These are phyloP conservation scores for Aphelenchoides avenae DNA, from an alignment of 1,140 invertebrate species.

Conservation along the genomic window DNA sequence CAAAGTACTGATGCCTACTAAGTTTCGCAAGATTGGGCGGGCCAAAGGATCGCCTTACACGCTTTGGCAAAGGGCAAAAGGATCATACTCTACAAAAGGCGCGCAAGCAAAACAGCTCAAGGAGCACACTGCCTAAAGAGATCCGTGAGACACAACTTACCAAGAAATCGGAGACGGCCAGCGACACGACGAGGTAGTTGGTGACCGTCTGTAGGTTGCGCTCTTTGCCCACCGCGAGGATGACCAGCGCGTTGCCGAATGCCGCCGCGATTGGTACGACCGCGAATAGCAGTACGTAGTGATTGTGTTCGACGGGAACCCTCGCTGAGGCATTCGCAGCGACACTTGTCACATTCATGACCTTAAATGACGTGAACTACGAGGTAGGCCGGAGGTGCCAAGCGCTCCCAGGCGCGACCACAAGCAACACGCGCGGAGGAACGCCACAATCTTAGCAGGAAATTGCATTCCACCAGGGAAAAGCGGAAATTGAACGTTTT, in stretches of 20 bases:
- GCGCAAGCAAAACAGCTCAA: too few species aligned
- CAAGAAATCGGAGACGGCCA: constrained; percentile 61
- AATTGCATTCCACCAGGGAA: too few species aligned
- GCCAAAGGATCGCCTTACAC: too few species aligned
- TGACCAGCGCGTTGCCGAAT: constrained; percentile 57
- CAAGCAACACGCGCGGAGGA: too few species aligned
- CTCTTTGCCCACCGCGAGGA: constrained; percentile 59
- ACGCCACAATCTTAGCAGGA: too few species aligned
- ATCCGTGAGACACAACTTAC: constrained; percentile 66
- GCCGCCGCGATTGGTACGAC: constrained; percentile 20
- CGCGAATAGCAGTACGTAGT: constrained; percentile 30
- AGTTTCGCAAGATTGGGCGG: too few species aligned
- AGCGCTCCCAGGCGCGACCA: background rate
- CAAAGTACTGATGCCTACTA: too few species aligned
- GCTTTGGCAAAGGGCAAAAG: too few species aligned
- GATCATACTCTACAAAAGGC: too few species aligned
- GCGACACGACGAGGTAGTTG: constrained; percentile 61
- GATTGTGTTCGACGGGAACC: constrained; percentile 15
- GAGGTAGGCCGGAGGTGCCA: background rate
- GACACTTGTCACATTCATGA: constrained; percentile 1
- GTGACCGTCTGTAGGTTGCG: constrained; percentile 61
- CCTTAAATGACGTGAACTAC: background rate
- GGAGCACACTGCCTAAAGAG: too few species aligned
- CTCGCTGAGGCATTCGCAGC: background rate
- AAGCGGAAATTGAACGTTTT: too few species aligned